These are phyloP conservation scores for Xenopus borealis DNA, from an alignment of 2,113 vertebrate genomes.

Conservation along the genomic window DNA sequence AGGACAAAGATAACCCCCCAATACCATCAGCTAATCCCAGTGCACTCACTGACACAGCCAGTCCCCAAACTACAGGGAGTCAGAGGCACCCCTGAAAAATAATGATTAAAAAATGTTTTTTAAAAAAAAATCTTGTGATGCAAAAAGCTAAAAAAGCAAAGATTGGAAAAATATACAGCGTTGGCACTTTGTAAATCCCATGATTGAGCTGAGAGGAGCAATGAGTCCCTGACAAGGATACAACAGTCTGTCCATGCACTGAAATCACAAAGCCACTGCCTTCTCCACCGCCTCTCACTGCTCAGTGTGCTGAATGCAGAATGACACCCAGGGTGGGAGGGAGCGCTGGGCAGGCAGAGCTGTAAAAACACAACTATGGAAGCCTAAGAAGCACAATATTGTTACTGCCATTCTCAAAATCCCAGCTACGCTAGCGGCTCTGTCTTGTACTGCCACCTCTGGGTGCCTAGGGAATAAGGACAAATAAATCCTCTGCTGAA, in stretches of 20 bases:
- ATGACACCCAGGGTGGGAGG: constrained; percentile 23
- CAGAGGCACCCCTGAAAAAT: neutral
- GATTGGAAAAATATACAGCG: constrained; percentile 4
- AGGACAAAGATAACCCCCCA: neutral
- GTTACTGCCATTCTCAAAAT: constrained; percentile 27
- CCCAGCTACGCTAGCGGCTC: neutral
- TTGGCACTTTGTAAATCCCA: constrained; percentile 26
- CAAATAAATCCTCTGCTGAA: no score
- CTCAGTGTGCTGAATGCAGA: constrained; percentile 43
- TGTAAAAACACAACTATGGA: constrained; percentile 28
- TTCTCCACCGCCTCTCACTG: constrained; percentile 24
- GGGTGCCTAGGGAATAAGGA: neutral
- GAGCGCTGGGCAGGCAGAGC: constrained; percentile 24
- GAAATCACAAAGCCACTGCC: constrained; percentile 38
- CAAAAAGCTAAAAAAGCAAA: neutral
- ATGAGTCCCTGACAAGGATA: constrained; percentile 18
- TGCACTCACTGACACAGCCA: constrained; percentile 11
- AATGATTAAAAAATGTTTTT: neutral
- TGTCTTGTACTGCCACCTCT: neutral
- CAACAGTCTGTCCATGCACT: constrained; percentile 37
- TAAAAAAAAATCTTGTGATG: neutral
- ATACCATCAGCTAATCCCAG: neutral
- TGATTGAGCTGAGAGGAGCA: neutral
- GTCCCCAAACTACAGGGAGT: constrained; percentile 6
- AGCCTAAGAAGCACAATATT: constrained; percentile 39